Conservation (phyloP, 2,797 vertebrate genomes). For the Sebastes itinus region DNA sequence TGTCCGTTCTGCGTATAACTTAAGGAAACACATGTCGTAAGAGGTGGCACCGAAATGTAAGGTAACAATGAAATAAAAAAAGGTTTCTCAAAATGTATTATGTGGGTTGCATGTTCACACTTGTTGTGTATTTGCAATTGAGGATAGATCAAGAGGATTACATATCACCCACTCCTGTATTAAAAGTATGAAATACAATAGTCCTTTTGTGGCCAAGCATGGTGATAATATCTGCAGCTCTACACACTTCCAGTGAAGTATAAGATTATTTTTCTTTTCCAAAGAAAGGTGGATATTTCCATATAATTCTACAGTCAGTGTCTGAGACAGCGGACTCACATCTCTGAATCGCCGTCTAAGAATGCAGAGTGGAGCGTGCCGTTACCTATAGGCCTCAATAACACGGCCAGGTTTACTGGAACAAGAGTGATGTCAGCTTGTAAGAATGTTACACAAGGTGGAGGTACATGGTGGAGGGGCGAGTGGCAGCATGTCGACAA, state of each 20-base stretch:
- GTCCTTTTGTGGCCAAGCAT: background rate
- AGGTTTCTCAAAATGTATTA: background rate
- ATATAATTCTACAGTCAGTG: constrained; percentile 26
- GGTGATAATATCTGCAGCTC: constrained; percentile 13
- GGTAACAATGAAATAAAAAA: background rate
- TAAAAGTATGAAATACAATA: background rate
- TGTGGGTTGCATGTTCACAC: background rate
- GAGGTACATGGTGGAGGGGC: constrained; percentile 45
- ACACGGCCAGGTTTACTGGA: constrained; percentile 71
- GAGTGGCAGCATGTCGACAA: constrained; percentile 60
- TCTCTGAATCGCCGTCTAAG: constrained; percentile 83
- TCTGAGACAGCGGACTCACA: constrained; percentile 52
- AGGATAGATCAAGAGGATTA: background rate
- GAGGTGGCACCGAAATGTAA: background rate
- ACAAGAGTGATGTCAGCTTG: constrained; percentile 64
- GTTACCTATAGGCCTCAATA: constrained; percentile 72
- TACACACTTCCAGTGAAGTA: background rate
- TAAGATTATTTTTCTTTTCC: background rate
- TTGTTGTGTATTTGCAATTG: background rate
- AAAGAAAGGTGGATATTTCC: no score
- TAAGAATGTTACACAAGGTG: constrained; percentile 69
- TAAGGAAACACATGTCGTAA: background rate
- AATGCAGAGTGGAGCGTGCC: constrained; percentile 71
- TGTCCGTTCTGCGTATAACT: background rate
- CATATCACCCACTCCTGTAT: background rate